A percentile compares a stretch with the other conserved stretches of the same genome.
phyloP scores from a whole-genome alignment of 2,113 vertebrate genomes.

The Mirza zaza region DNA sequence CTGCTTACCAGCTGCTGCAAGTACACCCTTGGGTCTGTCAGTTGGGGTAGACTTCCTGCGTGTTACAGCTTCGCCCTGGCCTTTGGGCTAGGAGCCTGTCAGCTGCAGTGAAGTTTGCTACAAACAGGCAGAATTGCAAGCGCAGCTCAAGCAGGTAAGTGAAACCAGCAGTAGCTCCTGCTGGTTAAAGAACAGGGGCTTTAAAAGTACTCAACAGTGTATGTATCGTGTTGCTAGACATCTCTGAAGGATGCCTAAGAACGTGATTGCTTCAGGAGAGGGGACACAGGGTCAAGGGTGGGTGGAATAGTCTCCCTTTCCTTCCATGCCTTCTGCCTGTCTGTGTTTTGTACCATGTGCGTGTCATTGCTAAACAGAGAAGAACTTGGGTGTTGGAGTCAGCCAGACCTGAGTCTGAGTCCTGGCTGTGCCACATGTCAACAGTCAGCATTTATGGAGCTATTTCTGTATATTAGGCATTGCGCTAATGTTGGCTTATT shows the following conservation, averaged over 20 bases:
- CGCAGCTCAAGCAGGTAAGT: accelerated
- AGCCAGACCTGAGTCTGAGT: not conserved
- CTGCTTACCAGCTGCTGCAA: too few species aligned
- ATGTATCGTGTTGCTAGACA: accelerated
- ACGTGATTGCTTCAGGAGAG: not conserved
- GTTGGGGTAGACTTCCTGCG: not conserved
- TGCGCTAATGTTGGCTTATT: not conserved
- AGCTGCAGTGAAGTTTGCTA: not conserved
- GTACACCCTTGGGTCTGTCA: not conserved
- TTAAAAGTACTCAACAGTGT: too few species aligned
- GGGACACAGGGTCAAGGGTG: not conserved
- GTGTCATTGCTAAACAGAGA: not conserved
- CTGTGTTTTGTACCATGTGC: accelerated
- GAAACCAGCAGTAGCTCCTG: not conserved
- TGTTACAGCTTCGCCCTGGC: not conserved
- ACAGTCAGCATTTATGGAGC: not conserved
- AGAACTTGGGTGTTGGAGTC: too few species aligned
- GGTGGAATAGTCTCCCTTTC: not conserved
- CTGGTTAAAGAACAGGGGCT: not conserved
- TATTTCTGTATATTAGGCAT: not conserved
- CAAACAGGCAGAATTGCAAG: not conserved
- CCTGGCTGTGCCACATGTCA: not conserved
- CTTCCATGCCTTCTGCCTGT: not conserved
- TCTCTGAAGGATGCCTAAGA: not conserved
- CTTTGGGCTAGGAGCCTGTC: not conserved